These are phyloP conservation scores for Protonibea diacanthus DNA, from an alignment of 2,797 vertebrate genomes.

Conservation along the genomic window DNA sequence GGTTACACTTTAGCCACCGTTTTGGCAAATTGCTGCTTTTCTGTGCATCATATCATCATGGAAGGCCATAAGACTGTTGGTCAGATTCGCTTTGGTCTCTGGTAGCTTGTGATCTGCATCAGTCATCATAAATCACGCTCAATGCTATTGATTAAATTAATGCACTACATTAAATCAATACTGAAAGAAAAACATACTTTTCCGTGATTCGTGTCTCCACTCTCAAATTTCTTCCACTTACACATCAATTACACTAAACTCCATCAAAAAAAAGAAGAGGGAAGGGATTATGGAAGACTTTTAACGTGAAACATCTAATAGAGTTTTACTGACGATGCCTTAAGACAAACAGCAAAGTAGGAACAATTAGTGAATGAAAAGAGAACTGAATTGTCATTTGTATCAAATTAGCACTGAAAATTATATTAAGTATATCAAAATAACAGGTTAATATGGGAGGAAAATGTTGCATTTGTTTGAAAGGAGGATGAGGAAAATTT, in stretches of 20 bases:
- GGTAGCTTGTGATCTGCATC: neutral
- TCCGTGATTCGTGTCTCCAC: neutral
- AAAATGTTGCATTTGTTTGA: neutral
- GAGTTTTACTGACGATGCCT: neutral
- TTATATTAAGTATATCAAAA: neutral
- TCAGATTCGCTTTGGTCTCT: neutral
- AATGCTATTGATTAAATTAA: neutral
- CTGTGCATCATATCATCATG: neutral
- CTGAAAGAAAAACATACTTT: neutral
- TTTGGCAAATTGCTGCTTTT: neutral
- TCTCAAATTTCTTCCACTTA: neutral
- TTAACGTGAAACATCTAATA: neutral
- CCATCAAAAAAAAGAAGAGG: neutral
- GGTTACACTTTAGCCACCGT: neutral
- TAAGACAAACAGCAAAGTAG: neutral
- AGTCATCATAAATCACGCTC: no score
- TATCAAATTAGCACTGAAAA: neutral
- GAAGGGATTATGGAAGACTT: neutral
- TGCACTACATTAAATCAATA: neutral
- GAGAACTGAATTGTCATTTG: neutral
- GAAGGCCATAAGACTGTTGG: neutral
- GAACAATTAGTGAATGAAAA: neutral
- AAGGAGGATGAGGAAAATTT: neutral
- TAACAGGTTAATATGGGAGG: neutral
- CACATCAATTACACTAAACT: slow-evolving; percentile 10